Conservation (phyloP, 2,113 vertebrate species). For the Natator depressus region DNA sequence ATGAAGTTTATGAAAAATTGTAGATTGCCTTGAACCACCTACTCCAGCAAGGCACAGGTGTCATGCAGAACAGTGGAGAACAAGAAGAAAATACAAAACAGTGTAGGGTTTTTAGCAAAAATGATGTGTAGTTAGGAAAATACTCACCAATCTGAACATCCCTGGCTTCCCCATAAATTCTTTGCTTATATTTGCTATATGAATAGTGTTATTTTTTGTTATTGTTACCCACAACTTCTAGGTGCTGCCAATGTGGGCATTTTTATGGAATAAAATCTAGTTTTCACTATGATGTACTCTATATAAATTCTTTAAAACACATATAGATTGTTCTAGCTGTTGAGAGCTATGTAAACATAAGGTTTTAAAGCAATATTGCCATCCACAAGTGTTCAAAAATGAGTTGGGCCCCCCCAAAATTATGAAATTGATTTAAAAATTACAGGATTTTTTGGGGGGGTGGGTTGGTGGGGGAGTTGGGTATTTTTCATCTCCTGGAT, state of each 20-base stretch:
- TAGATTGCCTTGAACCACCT: not conserved
- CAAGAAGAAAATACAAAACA: not conserved
- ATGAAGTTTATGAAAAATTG: not conserved
- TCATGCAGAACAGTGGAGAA: not conserved
- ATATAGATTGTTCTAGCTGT: not conserved
- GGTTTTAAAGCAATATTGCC: not conserved
- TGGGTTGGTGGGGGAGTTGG: not conserved
- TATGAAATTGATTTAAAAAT: not conserved
- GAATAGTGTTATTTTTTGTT: not conserved
- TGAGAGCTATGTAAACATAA: not conserved
- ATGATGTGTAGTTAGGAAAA: not conserved
- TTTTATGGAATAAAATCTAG: not conserved
- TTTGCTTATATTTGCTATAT: not conserved
- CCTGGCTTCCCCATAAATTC: not conserved
- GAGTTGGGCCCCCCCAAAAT: not conserved
- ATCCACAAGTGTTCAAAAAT: not conserved
- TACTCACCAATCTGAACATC: not conserved
- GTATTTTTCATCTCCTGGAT: not conserved
- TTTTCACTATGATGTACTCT: not conserved
- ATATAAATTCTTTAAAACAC: not conserved
- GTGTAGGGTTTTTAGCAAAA: not conserved
- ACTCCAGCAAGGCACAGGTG: not conserved
- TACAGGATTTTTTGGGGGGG: not conserved
- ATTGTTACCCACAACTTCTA: not conserved
- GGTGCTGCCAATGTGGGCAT: not conserved